Conservation (phyloP, 37 sponge, comb jelly and placozoan genomes). For the Spongia lamella region DNA sequence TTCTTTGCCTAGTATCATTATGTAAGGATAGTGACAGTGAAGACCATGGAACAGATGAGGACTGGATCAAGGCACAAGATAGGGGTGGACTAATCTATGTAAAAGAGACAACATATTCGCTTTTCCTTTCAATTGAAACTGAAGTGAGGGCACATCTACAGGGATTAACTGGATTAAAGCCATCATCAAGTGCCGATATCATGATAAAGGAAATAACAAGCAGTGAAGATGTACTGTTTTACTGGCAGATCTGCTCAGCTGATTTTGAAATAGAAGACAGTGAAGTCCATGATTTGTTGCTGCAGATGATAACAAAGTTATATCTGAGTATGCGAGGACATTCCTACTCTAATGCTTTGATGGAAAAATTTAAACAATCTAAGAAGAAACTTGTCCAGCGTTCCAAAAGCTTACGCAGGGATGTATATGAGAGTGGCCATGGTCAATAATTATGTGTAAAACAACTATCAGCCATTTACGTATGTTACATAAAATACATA, state of each 20-base stretch:
- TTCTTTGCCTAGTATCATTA: conserved; percentile 8
- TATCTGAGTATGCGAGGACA: conserved; percentile 41
- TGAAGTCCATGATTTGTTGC: conserved; percentile 3
- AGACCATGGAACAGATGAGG: background rate
- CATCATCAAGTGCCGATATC: conserved; percentile 78
- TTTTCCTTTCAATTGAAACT: conserved; percentile 22
- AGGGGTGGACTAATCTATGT: conserved; percentile 35
- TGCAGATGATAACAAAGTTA: conserved; percentile 24
- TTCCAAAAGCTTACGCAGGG: conserved; percentile 34
- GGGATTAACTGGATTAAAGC: conserved; percentile 64
- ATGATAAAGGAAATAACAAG: too few relatives aligned
- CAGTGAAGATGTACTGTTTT: conserved; percentile 7
- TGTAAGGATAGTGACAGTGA: conserved; percentile 1
- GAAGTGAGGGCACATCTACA: too few relatives aligned
- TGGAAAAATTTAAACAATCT: too few relatives aligned
- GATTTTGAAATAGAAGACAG: conserved; percentile 11
- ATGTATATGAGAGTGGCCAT: conserved; percentile 4
- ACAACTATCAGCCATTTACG: too few relatives aligned
- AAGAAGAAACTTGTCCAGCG: conserved; percentile 32
- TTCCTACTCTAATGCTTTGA: conserved; percentile 27
- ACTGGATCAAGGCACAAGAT: conserved; percentile 17
- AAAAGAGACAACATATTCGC: conserved; percentile 7
- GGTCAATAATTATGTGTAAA: background rate
- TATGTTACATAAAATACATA: too few relatives aligned
- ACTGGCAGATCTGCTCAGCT: background rate